Base-by-base conservation (phyloP, 2,888 invertebrate species). In the Trachelus tabidus region DNA sequence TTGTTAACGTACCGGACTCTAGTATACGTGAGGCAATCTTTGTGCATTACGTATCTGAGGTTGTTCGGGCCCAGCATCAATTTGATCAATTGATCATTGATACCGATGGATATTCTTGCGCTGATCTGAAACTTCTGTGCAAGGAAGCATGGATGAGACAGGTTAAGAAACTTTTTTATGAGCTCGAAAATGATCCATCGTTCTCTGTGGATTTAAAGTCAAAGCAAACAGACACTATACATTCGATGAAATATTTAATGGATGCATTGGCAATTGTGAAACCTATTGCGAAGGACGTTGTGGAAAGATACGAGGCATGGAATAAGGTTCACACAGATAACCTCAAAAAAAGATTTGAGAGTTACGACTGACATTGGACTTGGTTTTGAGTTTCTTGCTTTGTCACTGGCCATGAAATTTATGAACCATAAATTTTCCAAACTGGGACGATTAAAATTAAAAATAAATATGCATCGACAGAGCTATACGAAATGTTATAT, bases 121-220 rank as follows among this genome's bases (percentile, higher is more conserved):
- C 97, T 15, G 98, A 98, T 89, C 94, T 98, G 75, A 95, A 96
- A 86, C 92, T 96, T 82, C 94, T 97, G 40, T 97, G 97, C 89
- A 98, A 98, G 91, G 98, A 98, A 93, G 96, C 97, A 1, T 94
- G 96, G 78, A 98, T 98, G 97, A 93, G 93, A 37, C 94, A 95
- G 35, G 93, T 98, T 34, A 93, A 97, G 87, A 95, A 94, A 86
- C 93, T 94, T 85, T 94, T 94, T 88, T 85, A 90, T 68, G 88
- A 89, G 23, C 87, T 94, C 69, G 94, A 94, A 81, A 78, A 81
- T 1, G 79, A 69, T 76, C 68, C 77, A 34, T 12, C 33, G 34
- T 12, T 34, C 0, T 12, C 76, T n/a, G 74, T 71, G 1, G 71
- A 84, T 30, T 73, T 85, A 11, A 76, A 80, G 68, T 82, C 77